These are phyloP conservation scores for Eclectus roratus DNA, from an alignment of 2,113 vertebrate genomes.

Conservation along the genomic window DNA sequence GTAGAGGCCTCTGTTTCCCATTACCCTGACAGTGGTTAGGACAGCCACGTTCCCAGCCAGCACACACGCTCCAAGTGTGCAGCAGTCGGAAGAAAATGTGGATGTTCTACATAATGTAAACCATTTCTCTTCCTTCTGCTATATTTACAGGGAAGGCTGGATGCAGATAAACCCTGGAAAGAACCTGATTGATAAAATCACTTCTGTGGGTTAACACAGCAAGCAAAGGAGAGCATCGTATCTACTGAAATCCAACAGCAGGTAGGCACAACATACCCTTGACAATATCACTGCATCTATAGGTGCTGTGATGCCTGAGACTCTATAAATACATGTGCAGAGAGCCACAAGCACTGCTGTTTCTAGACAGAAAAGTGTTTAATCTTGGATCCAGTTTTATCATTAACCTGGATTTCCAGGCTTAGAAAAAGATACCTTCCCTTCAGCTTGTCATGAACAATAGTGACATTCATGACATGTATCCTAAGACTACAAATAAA, in stretches of 20 bases:
- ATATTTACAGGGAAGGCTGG: not conserved
- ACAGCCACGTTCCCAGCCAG: not conserved
- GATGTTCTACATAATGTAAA: not conserved
- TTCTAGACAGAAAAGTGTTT: slow-evolving; percentile 21
- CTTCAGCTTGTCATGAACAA: slow-evolving; percentile 10
- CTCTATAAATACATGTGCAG: slow-evolving; percentile 8
- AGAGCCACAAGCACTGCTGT: not conserved
- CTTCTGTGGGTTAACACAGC: not conserved
- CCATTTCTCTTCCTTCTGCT: not conserved
- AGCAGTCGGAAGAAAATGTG: not conserved
- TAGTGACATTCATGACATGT: slow-evolving; percentile 13
- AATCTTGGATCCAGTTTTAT: slow-evolving; percentile 42
- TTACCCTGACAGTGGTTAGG: not conserved
- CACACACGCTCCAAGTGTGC: fast-evolving
- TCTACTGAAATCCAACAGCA: not conserved
- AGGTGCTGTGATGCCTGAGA: not conserved
- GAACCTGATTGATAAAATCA: not conserved
- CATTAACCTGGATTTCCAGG: slow-evolving; percentile 46
- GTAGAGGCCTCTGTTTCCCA: not conserved
- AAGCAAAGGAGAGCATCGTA: not conserved
- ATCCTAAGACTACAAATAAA: slow-evolving; percentile 53
- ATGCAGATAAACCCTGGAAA: not conserved
- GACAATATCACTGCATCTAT: not conserved
- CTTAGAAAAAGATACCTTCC: slow-evolving; percentile 23
- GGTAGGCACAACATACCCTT: not conserved